Evolutionary conservation across 2,113 vertebrate species (phyloP).

Genomic region (Numenius arquata): DNA sequence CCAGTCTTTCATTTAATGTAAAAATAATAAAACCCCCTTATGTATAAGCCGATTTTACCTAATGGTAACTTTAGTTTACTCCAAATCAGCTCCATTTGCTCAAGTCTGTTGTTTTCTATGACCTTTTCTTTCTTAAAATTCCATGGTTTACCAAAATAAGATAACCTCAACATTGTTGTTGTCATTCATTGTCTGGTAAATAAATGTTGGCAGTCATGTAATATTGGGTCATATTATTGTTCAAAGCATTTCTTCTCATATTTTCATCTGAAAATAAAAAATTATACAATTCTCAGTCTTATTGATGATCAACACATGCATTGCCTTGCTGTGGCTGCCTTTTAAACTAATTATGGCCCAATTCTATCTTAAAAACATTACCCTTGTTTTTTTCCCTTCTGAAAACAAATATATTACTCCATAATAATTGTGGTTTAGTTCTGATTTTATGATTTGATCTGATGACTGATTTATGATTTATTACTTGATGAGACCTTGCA

Average conservation of each 20-base stretch:
- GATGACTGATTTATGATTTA: background rate
- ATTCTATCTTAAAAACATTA: background rate
- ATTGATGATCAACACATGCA: background rate
- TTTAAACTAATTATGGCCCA: background rate
- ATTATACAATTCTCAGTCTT: background rate
- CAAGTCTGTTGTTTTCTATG: background rate
- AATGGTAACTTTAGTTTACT: background rate
- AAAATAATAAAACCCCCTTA: background rate
- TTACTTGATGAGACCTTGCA: background rate
- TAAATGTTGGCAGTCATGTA: background rate
- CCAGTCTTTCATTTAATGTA: background rate
- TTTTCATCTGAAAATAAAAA: background rate
- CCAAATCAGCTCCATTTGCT: background rate
- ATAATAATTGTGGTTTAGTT: background rate
- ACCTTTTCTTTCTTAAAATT: background rate
- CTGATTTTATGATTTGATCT: background rate
- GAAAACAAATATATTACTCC: background rate
- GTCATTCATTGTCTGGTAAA: background rate
- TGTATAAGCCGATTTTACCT: rapidly evolving
- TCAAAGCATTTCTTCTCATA: background rate
- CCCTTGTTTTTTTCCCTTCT: rapidly evolving
- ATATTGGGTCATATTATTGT: background rate
- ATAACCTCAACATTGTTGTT: background rate
- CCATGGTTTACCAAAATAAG: background rate
- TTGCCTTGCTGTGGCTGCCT: background rate